Base-by-base conservation (phyloP, 2,113 vertebrate species). In the Dasyprocta punctata region DNA sequence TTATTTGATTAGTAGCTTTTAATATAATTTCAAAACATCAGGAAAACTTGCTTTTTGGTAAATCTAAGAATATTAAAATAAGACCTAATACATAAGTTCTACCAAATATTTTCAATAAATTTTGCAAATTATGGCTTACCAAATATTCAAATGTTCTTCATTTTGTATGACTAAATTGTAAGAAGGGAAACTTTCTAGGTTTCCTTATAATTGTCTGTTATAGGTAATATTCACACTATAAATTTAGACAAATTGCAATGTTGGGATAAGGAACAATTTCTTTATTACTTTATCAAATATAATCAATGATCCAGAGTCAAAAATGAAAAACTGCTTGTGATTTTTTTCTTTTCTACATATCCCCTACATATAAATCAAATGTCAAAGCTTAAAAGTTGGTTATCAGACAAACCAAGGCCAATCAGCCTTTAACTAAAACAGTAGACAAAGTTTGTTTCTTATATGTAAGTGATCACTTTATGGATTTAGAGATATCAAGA, bases 1-100 rank as follows among this genome's bases (percentile, higher is more conserved):
- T 97, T 96, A 92, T 95, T 93, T 71, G 82, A 95, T 96, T 97
- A 97, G 89, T 61, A 80, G 19, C 8, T 86, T 95, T 95, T 92
- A 78, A 96, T 88, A 83, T 82, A 65, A 86, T 92, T 97, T 97
- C 33, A 90, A 77, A 86, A 36, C 86, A 90, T 90, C 30, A 65
- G 80, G 86, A 67, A 95, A 90, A 88, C 81, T n/a, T 63, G 41
- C 22, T 81, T 94, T 93, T 82, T 87, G 93, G 56, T 83, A 95
- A 95, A 9, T 52, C 28, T 78, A 80, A 17, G 26, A 54, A 63
- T 80, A 65, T 54, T 41, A 89, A 96, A 94, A 86, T 13, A 58
- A 92, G 12, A 84, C 52, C 77, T 80, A 94, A 63, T 69, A 28
- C 33, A 77, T 71, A 10, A 78, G 95, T 63, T 85, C 5, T 77